Percentiles rank a stretch among this genome's conserved stretches.
These are phyloP conservation scores for Volucella inflata DNA, from an alignment of 2,888 invertebrate genomes.

Conservation along the genomic window DNA sequence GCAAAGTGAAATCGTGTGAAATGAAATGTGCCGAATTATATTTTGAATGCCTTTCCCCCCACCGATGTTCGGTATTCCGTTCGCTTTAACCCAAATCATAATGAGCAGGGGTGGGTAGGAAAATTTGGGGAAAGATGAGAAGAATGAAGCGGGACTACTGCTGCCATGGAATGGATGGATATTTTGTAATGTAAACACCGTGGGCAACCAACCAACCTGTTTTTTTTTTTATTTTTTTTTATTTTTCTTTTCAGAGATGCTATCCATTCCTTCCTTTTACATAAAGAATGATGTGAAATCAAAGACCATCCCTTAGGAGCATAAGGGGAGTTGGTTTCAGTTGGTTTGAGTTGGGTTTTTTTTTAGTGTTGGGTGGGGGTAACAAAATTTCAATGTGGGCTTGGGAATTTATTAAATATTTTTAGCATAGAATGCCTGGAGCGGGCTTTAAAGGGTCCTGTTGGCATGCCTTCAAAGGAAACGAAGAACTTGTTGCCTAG, in stretches of 20 bases:
- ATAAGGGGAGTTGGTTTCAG: no score
- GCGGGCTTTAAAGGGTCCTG: conserved; percentile 30
- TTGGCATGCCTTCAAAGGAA: conserved; percentile 17
- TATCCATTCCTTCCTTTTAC: background rate
- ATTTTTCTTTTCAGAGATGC: conserved; percentile 8
- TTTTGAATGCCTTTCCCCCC: conserved; percentile 46
- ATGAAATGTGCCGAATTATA: conserved; percentile 68
- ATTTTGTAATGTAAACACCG: conserved; percentile 58
- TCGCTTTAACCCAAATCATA: conserved; percentile 32
- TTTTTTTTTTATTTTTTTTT: conserved; percentile 25
- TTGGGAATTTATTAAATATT: conserved; percentile 58
- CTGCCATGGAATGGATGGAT: conserved; percentile 11
- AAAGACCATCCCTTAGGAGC: conserved; percentile 40
- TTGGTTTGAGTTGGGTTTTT: no score
- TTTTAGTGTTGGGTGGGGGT: background rate
- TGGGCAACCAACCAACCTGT: conserved; percentile 54
- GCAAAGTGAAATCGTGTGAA: conserved; percentile 74
- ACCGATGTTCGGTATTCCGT: conserved; percentile 1
- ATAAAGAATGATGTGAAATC: conserved; percentile 45
- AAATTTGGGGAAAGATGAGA: no score
- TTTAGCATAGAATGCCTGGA: conserved; percentile 36
- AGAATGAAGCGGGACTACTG: no score
- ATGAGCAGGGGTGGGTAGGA: conserved; percentile 19
- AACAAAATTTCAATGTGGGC: conserved; percentile 30
- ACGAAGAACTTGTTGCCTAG: conserved; percentile 15